Evolutionary conservation across 2,113 vertebrate genomes (phyloP), one percentile per base, ranked within the genome.

Genomic region (Otocyon megalotis): DNA sequence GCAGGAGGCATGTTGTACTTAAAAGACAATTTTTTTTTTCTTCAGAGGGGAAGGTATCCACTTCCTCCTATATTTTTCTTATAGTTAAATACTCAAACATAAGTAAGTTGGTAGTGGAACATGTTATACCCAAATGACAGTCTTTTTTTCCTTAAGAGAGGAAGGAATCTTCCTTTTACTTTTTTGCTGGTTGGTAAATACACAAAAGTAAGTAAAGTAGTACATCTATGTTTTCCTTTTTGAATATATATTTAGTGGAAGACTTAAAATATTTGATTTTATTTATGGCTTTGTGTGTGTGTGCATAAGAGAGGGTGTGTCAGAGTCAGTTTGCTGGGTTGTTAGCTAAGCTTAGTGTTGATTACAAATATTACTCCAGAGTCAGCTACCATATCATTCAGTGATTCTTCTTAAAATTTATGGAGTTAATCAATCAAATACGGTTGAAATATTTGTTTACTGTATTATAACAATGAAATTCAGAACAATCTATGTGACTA

Each of bases 201-300:
- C 11, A 58, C 62, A 82, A 65, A 63, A 87, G 71, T 69, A 72
- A 71, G 30, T 56, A 58, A 77, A 43, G 2, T 16, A 63, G 22
- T 80, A 80, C 89, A 16, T 48, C 5, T 79, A 3, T 19, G 24
- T 56, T 71, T 90, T 87, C 28, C 53, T 14, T 84, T 89, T 69
- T 94, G 53, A 87, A 76, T 86, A 77, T 60, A 37, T 30, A 22
- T 72, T 96, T 50, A 67, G 2, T 67, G 50, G 84, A 94, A 81
- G 32, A 60, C n/a, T 62, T 48, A 85, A n/a, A 91, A 50, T 74
- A 90, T 82, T 77, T 93, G 1, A 28, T n/a, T 63, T 63, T 87
- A 24, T 63, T 85, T 94, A 22, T 85, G 50, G n/a, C 4, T 84
- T 19, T 83, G 26, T 43, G 19, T 13, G 6, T 79, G 32, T 82